Percentiles rank a stretch among this genome's conserved stretches.
Conservation (phyloP, 1,140 invertebrate species). For the Aphidius ervi region DNA sequence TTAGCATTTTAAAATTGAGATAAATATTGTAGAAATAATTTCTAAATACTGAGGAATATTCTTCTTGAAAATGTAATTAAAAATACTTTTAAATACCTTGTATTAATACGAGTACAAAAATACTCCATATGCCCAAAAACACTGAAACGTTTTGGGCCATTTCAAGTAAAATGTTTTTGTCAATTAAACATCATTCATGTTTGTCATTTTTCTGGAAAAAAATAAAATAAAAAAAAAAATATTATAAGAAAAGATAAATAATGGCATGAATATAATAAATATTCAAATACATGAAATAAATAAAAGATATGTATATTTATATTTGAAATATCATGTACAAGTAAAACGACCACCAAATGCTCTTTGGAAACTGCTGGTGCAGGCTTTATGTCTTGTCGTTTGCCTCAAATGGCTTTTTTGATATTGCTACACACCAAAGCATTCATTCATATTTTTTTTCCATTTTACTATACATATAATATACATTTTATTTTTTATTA, state of each 20-base stretch:
- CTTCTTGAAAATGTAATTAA: background rate
- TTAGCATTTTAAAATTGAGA: background rate
- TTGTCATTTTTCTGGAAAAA: conserved; percentile 35
- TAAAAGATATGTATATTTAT: conserved; percentile 8
- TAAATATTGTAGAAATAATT: background rate
- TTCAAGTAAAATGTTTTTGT: conserved; percentile 43
- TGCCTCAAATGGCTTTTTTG: conserved; percentile 12
- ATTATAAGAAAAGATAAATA: background rate
- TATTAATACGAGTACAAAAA: conserved; percentile 48
- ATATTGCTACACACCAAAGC: conserved; percentile 11
- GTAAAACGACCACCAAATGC: conserved; percentile 13
- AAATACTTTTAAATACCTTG: conserved; percentile 35
- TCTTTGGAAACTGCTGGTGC: conserved; percentile 2
- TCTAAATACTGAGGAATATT: background rate
- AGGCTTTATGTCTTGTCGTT: conserved; percentile 12
- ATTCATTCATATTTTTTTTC: conserved; percentile 8
- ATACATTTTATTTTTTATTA: conserved; percentile 8
- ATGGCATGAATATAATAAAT: background rate
- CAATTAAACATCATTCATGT: conserved; percentile 49
- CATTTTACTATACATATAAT: background rate
- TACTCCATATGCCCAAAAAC: conserved; percentile 50
- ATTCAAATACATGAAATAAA: too few species aligned
- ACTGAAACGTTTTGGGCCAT: conserved; percentile 50
- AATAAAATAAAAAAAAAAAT: conserved; percentile 19
- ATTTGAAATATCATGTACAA: background rate